Base-by-base conservation (phyloP, 2,888 invertebrate species). In the Erebia aethiops region DNA sequence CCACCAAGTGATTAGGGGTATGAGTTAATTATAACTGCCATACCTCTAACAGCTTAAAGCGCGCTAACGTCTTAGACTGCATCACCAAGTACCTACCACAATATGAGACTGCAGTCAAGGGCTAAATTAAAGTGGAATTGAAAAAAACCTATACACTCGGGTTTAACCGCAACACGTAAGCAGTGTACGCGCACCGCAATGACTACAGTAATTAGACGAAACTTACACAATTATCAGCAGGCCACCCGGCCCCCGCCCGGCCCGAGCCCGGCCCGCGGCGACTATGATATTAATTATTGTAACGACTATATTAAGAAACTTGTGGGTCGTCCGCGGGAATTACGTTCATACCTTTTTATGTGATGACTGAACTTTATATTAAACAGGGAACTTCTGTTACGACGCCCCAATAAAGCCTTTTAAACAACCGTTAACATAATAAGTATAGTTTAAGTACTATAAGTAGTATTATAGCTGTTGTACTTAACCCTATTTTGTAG, bases 201-300 rank as follows among this genome's bases (percentile, higher is more conserved):
- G 70, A 67, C 46, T 46, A 72, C 65, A 73, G 73, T 73, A 74
- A 73, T 73, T 74, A 74, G 67, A 71, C 57, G 49, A 70, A 74
- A 74, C 73, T 74, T 74, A 68, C 66, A 71, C 73, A 71, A 74
- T 74, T 74, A 74, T 74, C 64, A 71, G 73, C 67, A 69, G 72
- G 64, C 69, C 67, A n/a, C n/a, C n/a, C n/a, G n/a, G n/a, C n/a
- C n/a, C n/a, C n/a, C n/a, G n/a, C n/a, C n/a, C n/a, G n/a, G n/a
- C n/a, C n/a, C n/a, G n/a, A n/a, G 71, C 61, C 67, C 51, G 35
- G 3, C 21, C 61, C 62, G 49, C 61, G 64, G 69, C 66, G 66
- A 69, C 66, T 63, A 35, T 54, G 51, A 26, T 70, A 70, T 70
- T n/a, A n/a, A n/a, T 70, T 70, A 70, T 70, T 61, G 70, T 70